Evolutionary conservation across 2,888 invertebrate genomes (phyloP), one percentile per base, ranked within the genome.

Genomic region (Tiphia femorata): DNA sequence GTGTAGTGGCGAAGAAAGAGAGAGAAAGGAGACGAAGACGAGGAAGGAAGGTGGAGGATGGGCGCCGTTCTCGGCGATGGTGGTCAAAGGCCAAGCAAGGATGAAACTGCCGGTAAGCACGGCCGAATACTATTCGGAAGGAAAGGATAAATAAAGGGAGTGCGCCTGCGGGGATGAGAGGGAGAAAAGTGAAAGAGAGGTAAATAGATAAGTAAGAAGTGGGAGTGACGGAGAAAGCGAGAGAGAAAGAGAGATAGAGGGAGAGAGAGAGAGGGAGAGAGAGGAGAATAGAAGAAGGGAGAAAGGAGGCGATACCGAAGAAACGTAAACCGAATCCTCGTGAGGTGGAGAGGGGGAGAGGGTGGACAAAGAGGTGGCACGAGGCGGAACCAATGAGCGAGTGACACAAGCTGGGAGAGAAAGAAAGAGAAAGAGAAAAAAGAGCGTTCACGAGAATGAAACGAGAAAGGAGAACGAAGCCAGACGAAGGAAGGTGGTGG

Each of bases 381-480:
- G 21, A 47, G 49, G 44, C 14, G 46, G 27, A 27, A 30, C 35
- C 33, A 29, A 17, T 10, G 25, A 20, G 16, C 17, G 27, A 23
- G 12, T n/a, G 21, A 12, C 23, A 14, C 16, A 27, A 23, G 23
- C 3, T 14, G 8, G 6, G 25, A 14, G 23, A 16, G 41, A n/a
- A 21, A 42, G 30, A 38, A 12, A 38, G 43, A 46, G 29, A 43
- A 37, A 49, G 50, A 6, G 21, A 8, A 25, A 37, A 41, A 27
- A 30, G 27, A 51, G 21, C 20, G 33, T 7, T 21, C 37, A 47
- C 17, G 16, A 46, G 44, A 52, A 41, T 30, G 48, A 40, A 19
- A 54, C 37, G 57, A 57, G 42, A 47, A 58, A 40, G 41, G 43
- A 55, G 55, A 42, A 19, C 12, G 52, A 56, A 49, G 53, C 43